A percentile compares a stretch with the other conserved stretches of the same genome.
Conservation (phyloP, 35 echinoderm and acorn worm genomes). For the Apostichopus parvimensis region DNA sequence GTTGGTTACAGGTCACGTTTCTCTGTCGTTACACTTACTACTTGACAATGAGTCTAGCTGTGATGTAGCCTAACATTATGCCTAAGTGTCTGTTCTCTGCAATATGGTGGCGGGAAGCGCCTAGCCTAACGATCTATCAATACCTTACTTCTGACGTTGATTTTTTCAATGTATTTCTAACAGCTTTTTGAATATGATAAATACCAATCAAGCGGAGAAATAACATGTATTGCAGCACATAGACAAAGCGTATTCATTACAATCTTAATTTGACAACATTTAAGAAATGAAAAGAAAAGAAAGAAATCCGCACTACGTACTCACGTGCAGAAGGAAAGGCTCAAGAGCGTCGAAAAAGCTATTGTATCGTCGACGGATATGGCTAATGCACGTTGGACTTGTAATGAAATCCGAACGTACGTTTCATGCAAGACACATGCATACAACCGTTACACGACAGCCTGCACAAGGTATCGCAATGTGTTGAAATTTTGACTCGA, state of each 20-base stretch:
- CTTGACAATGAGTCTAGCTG: too few species aligned
- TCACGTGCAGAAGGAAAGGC: background rate
- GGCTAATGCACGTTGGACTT: background rate
- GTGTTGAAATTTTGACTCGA: background rate
- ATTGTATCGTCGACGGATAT: too few species aligned
- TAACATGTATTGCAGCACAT: too few species aligned
- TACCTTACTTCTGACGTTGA: background rate
- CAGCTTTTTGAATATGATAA: too few species aligned
- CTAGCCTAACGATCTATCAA: background rate
- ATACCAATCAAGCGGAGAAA: too few species aligned
- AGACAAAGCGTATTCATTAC: too few species aligned
- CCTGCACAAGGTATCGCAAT: background rate
- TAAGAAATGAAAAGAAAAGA: background rate
- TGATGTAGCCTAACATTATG: background rate
- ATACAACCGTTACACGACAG: background rate
- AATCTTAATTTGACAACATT: too few species aligned
- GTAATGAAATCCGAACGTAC: background rate
- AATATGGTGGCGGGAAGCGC: slow-evolving; percentile 27
- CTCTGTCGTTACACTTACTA: too few species aligned
- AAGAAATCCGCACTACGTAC: background rate
- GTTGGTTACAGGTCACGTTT: too few species aligned
- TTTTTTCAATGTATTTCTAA: too few species aligned
- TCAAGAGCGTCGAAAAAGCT: too few species aligned
- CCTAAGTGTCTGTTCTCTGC: background rate
- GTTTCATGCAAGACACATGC: background rate